A percentile compares a stretch with the other conserved stretches of the same genome.
Conservation (phyloP, 1,140 invertebrate species). For the Ptiloglossa arizonensis region DNA sequence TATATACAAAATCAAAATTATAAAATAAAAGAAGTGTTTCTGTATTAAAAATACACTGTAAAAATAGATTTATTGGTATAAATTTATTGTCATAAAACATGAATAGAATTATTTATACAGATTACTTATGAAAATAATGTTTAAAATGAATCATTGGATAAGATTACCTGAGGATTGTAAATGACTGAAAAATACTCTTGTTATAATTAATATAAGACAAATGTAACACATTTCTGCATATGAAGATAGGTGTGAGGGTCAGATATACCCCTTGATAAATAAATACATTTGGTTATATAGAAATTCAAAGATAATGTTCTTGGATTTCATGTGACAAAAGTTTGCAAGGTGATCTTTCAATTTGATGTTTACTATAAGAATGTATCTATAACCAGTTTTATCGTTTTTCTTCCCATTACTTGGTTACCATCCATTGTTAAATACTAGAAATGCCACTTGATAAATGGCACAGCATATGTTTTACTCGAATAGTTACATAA, state of each 20-base stretch:
- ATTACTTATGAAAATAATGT: neutral
- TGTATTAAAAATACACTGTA: neutral
- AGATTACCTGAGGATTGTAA: constrained; percentile 15
- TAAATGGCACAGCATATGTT: constrained; percentile 31
- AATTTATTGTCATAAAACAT: neutral
- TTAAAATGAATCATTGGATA: neutral
- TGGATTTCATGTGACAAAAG: constrained; percentile 14
- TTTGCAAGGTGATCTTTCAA: constrained; percentile 21
- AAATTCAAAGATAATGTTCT: constrained; percentile 12
- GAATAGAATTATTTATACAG: too few relatives aligned
- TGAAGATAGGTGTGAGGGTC: neutral
- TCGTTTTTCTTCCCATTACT: constrained; percentile 22
- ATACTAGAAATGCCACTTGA: constrained; percentile 37
- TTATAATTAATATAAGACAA: neutral
- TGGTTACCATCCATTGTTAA: constrained; percentile 39
- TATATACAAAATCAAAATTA: neutral
- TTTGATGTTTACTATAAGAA: constrained; percentile 25
- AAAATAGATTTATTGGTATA: neutral
- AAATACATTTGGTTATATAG: constrained; percentile 18
- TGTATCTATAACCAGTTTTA: constrained; percentile 13
- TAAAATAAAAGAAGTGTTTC: neutral
- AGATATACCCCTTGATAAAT: constrained; percentile 17
- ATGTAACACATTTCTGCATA: constrained; percentile 17
- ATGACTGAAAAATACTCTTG: neutral
- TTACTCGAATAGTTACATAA: constrained; percentile 8